Evolutionary conservation across 1,140 invertebrate species (phyloP).

Genomic region (Temnothorax longispinosus): DNA sequence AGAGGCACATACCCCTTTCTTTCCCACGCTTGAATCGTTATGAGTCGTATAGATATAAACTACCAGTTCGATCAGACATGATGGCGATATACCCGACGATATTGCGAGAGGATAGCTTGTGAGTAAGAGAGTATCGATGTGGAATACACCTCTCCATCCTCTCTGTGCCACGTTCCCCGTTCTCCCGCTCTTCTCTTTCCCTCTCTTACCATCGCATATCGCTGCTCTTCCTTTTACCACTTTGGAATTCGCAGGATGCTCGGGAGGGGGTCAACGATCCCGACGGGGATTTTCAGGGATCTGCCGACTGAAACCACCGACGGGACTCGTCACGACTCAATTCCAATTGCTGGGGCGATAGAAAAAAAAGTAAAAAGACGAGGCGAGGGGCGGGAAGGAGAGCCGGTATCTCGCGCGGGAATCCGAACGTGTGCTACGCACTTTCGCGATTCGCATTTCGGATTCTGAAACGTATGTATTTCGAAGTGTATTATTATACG

Average conservation of each 20-base stretch:
- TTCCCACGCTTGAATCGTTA: slow-evolving; percentile 71
- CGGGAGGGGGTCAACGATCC: slow-evolving; percentile 76
- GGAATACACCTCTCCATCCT: slow-evolving; percentile 72
- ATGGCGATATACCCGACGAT: slow-evolving; percentile 76
- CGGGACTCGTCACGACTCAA: slow-evolving; percentile 76
- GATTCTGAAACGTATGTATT: slow-evolving; percentile 11
- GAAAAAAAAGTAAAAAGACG: slow-evolving; percentile 59
- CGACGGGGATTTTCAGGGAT: slow-evolving; percentile 77
- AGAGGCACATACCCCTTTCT: slow-evolving; percentile 50
- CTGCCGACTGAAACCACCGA: slow-evolving; percentile 74
- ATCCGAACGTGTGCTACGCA: slow-evolving; percentile 40
- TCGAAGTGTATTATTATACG: slow-evolving; percentile 7
- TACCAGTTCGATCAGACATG: slow-evolving; percentile 76
- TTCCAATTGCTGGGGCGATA: slow-evolving; percentile 67
- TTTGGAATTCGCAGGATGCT: slow-evolving; percentile 71
- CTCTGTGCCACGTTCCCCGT: slow-evolving; percentile 27
- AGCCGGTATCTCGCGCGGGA: slow-evolving; percentile 26
- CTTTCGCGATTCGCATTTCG: slow-evolving; percentile 30
- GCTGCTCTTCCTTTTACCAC: slow-evolving; percentile 66
- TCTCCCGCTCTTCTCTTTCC: slow-evolving; percentile 7
- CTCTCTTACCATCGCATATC: slow-evolving; percentile 37
- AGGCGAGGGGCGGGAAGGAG: background rate
- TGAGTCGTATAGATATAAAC: slow-evolving; percentile 76
- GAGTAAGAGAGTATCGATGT: slow-evolving; percentile 76
- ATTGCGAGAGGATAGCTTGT: slow-evolving; percentile 76